These are phyloP conservation scores for Phyllopteryx taeniolatus DNA, from an alignment of 2,113 vertebrate genomes.

Conservation along the genomic window DNA sequence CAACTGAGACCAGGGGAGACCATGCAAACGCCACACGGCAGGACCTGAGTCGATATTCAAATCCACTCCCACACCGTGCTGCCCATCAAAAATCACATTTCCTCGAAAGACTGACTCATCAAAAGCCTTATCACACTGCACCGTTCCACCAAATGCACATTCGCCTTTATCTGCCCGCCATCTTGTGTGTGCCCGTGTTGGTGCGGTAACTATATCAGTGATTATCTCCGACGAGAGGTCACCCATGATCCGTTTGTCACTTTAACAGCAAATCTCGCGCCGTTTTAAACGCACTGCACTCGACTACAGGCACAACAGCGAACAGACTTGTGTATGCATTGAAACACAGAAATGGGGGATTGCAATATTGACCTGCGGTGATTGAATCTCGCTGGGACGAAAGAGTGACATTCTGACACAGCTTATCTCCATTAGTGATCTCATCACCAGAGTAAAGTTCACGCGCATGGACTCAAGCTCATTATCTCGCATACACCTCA, in stretches of 20 bases:
- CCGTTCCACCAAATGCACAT: slow-evolving; percentile 16
- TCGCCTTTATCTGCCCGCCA: slow-evolving; percentile 30
- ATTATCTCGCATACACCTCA: not conserved
- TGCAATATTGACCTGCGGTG: not conserved
- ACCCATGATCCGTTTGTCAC: slow-evolving; percentile 39
- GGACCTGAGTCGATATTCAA: not conserved
- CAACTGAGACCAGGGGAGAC: not conserved
- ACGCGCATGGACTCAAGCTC: not conserved
- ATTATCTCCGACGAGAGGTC: slow-evolving; percentile 23
- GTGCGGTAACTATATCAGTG: slow-evolving; percentile 16
- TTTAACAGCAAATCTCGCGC: not conserved
- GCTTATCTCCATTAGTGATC: slow-evolving; percentile 29
- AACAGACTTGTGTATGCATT: not conserved
- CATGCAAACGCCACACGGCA: not conserved
- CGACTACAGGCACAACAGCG: not conserved
- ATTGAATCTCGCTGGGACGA: not conserved
- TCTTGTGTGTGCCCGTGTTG: slow-evolving; percentile 12
- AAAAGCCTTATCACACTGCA: slow-evolving; percentile 31
- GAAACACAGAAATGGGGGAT: not conserved
- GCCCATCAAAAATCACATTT: not conserved
- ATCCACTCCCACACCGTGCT: not conserved
- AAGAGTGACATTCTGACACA: not conserved
- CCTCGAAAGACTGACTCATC: slow-evolving; percentile 20
- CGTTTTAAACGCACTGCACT: not conserved
- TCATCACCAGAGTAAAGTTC: slow-evolving; percentile 30